Evolutionary conservation across 2,797 vertebrate genomes (phyloP), one percentile per base, ranked within the genome.

Genomic region (Schizothorax lantsangensis): DNA sequence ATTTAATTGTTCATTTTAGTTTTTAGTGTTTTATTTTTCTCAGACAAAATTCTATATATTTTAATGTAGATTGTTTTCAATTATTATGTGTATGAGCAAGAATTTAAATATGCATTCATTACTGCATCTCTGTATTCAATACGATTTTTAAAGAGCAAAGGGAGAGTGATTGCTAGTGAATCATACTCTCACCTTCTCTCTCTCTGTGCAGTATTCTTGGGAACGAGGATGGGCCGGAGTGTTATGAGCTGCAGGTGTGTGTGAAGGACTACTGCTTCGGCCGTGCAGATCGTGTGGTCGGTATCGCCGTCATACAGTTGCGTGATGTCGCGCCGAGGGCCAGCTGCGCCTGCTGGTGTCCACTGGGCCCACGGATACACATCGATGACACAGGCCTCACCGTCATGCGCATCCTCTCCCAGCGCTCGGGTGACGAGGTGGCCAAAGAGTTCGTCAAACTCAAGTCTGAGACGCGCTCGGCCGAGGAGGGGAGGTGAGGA

Each of bases 191-290:
- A 12, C 54, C 19, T 47, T 17, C 5, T 71, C 23, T 80, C 71
- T 47, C 23, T 62, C 38, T 88, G 6, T 86, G 33, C 94, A 99
- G 98, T 90, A 95, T 97, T 82, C 94, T 99, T 79, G 98, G 98
- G n/a, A 98, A 97, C 6, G 97, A 98, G 93, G 98, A 98, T 0
- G 96, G 96, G 8, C 98, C 98, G 0, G 97, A 99, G 69, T 96
- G 96, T 92, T 99, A 99, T 0, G 98, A 99, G 94, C 95, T 99
- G 87, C 98, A 99, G 92, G 94, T 97, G 84, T 98, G 98, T 0
- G 95, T 99, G 92, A 99, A 99, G 91, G 98, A 99, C 91, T 99
- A 99, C 95, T 99, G 98, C 90, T 99, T 99, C 68, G 98, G 98
- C 74, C 97, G 98, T 0, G 97, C 98, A 2, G 98, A 99, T 93